Conservation (phyloP, 1,140 invertebrate species). For the Heliothis virescens region DNA sequence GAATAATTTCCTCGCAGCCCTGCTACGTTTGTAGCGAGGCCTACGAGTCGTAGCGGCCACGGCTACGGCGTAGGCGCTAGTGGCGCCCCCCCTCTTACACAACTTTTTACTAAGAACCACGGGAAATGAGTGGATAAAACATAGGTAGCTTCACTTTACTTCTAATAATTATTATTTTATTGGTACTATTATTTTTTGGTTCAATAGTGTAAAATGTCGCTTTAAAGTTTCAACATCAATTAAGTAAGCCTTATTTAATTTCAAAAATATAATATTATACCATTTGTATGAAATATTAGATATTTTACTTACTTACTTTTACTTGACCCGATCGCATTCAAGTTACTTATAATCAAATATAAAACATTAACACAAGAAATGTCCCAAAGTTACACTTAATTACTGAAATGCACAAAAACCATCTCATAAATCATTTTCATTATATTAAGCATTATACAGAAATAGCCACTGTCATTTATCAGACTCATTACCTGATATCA, state of each 20-base stretch:
- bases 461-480: slow-evolving; percentile 9
- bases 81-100: slow-evolving; percentile 69
- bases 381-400: too few species aligned
- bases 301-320: too few species aligned
- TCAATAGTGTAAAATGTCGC: not conserved
- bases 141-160: slow-evolving; percentile 77
- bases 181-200: slow-evolving; percentile 29
- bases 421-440: not conserved
- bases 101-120: slow-evolving; percentile 84
- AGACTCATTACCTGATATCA: slow-evolving; percentile 4
- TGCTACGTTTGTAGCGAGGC: slow-evolving; percentile 67
- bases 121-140: slow-evolving; percentile 83
- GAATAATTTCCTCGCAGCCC: slow-evolving; percentile 61
- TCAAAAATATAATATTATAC: too few species aligned
- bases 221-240: not conserved
- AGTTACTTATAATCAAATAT: too few species aligned
- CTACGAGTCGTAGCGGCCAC: slow-evolving; percentile 63
- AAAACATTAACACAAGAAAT: too few species aligned
- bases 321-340: too few species aligned
- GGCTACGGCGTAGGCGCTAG: slow-evolving; percentile 80
- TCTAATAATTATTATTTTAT: slow-evolving; percentile 51
- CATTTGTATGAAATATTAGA: too few species aligned
- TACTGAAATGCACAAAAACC: too few species aligned
- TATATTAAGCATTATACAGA: not conserved
- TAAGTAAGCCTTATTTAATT: not conserved